A percentile compares a stretch with the other conserved stretches of the same genome.
Conservation (phyloP, 2,113 vertebrate genomes). For the Hydrochoerus hydrochaeris region DNA sequence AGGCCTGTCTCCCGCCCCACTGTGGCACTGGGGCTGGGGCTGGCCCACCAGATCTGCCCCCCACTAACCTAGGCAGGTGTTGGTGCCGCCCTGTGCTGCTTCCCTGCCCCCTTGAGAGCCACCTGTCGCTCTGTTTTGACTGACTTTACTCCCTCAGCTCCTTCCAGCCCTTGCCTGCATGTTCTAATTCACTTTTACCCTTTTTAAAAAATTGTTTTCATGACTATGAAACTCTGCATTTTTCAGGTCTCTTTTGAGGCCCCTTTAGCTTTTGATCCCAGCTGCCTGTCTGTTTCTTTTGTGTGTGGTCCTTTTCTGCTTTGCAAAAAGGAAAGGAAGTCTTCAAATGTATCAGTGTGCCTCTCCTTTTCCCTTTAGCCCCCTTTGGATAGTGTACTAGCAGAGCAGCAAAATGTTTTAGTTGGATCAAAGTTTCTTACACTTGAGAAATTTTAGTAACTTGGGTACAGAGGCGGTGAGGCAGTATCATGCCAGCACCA, state of each 20-base stretch:
- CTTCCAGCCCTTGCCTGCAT: background rate
- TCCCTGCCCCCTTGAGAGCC: background rate
- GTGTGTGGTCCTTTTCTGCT: conserved; percentile 11
- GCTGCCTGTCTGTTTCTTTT: background rate
- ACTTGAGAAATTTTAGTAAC: conserved; percentile 11
- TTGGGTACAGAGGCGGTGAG: background rate
- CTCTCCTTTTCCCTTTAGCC: background rate
- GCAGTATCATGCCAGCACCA: background rate
- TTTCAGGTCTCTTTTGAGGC: conserved; percentile 6
- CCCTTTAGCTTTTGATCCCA: background rate
- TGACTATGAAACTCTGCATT: background rate
- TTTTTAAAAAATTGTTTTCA: background rate
- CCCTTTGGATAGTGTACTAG: background rate
- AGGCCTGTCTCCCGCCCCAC: background rate
- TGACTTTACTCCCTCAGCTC: background rate
- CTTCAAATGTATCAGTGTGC: background rate
- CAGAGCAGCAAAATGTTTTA: background rate
- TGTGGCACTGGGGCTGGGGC: background rate
- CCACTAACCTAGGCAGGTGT: background rate
- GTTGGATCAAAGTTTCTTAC: background rate
- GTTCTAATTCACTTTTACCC: background rate
- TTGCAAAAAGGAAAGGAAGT: conserved; percentile 13
- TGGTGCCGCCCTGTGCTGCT: no score
- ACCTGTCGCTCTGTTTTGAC: background rate
- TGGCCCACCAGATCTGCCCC: rapidly evolving